Evolutionary conservation across 2,113 vertebrate genomes (phyloP).

Genomic region (Acrocephalus kingi): DNA sequence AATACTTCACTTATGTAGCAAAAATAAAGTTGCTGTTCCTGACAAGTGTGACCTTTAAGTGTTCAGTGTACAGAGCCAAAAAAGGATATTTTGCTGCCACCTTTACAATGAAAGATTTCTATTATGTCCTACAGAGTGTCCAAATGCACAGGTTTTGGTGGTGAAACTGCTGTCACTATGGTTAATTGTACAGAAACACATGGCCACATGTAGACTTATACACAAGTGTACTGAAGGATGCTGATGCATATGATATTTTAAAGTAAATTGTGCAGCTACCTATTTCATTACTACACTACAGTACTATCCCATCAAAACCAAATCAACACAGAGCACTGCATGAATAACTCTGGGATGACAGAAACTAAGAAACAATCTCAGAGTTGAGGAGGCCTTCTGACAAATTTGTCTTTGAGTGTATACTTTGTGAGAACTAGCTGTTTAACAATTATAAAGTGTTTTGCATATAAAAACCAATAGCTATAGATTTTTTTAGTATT

Average conservation of each 20-base stretch:
- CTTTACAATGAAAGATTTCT: background rate
- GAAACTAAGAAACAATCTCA: background rate
- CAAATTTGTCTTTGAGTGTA: background rate
- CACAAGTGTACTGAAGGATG: background rate
- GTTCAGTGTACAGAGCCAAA: background rate
- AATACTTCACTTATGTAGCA: background rate
- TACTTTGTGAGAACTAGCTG: background rate
- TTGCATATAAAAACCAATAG: background rate
- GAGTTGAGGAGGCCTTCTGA: background rate
- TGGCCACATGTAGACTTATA: background rate
- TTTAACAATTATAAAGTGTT: background rate
- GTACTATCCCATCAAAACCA: background rate
- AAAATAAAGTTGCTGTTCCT: background rate
- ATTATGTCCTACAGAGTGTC: background rate
- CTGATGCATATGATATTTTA: background rate
- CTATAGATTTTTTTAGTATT: background rate
- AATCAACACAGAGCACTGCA: background rate
- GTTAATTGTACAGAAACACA: background rate
- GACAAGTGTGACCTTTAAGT: background rate
- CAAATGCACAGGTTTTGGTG: background rate
- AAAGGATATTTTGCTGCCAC: background rate
- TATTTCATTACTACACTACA: background rate
- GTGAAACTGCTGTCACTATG: background rate
- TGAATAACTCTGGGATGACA: background rate
- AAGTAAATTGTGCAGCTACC: background rate